Evolutionary conservation across 64 coral and sea anemone genomes (phyloP).

Genomic region (Pocillopora damicornis): DNA sequence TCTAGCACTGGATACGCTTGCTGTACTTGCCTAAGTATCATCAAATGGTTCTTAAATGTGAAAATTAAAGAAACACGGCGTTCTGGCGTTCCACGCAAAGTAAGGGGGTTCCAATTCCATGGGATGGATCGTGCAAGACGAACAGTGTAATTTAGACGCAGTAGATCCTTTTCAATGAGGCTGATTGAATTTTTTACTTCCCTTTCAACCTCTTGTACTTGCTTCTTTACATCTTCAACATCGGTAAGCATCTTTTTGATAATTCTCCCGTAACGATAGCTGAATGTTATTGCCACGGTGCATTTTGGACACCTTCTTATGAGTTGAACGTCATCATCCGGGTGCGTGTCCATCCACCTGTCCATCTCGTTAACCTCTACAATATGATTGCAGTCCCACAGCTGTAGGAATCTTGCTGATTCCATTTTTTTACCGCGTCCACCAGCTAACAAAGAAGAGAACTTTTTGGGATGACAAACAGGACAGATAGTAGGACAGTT

Average conservation of each 20-base stretch:
- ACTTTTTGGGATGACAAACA: constrained; percentile 37
- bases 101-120: background rate
- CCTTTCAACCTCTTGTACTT: background rate
- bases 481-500: constrained; percentile 42
- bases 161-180: background rate
- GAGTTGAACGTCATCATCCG: background rate
- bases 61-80: background rate
- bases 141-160: background rate
- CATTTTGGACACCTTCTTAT: constrained; percentile 7
- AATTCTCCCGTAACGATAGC: constrained; percentile 40
- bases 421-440: background rate
- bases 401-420: constrained; percentile 16
- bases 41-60: background rate
- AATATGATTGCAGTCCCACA: constrained; percentile 17
- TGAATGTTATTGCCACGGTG: constrained; percentile 28
- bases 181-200: background rate
- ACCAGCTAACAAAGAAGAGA: constrained; percentile 2
- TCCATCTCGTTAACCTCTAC: constrained; percentile 35
- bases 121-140: background rate
- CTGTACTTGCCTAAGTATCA: background rate
- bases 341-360: background rate
- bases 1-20: background rate
- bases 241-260: constrained; percentile 9
- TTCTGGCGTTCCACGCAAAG: no score
- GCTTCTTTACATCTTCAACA: background rate